Percentiles rank a stretch among this genome's conserved stretches.
phyloP scores from a whole-genome alignment of 2,113 vertebrate species.

The Gavialis gangeticus region DNA sequence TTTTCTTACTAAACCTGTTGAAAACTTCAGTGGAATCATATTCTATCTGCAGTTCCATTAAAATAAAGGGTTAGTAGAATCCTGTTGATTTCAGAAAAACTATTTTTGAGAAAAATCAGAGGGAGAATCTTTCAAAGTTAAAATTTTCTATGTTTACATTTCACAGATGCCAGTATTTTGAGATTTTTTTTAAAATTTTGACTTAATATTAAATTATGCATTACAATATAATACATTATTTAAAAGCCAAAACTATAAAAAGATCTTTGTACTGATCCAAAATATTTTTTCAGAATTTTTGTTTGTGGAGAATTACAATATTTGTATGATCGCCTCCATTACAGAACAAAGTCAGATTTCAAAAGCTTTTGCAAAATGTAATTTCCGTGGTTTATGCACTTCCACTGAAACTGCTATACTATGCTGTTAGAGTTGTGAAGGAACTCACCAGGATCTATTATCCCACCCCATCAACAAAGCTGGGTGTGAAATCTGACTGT shows the following conservation, averaged over 20 bases:
- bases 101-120: neutral
- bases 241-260: neutral
- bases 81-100: neutral
- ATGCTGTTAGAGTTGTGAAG: neutral
- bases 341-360: neutral
- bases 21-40: neutral
- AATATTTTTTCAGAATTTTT: neutral
- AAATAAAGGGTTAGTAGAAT: neutral
- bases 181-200: neutral
- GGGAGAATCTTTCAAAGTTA: neutral
- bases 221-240: neutral
- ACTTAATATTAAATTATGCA: accelerated
- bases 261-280: neutral
- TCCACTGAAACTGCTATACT: neutral
- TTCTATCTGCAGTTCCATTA: neutral
- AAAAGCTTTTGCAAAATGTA: neutral
- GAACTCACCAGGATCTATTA: neutral
- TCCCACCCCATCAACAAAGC: neutral
- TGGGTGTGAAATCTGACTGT: neutral
- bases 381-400: neutral
- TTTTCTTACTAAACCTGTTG: neutral
- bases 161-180: neutral
- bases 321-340: neutral
- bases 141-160: neutral
- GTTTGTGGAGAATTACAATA: neutral